Evolutionary conservation across 2,888 invertebrate genomes (phyloP).

Genomic region (Taenaris catops): DNA sequence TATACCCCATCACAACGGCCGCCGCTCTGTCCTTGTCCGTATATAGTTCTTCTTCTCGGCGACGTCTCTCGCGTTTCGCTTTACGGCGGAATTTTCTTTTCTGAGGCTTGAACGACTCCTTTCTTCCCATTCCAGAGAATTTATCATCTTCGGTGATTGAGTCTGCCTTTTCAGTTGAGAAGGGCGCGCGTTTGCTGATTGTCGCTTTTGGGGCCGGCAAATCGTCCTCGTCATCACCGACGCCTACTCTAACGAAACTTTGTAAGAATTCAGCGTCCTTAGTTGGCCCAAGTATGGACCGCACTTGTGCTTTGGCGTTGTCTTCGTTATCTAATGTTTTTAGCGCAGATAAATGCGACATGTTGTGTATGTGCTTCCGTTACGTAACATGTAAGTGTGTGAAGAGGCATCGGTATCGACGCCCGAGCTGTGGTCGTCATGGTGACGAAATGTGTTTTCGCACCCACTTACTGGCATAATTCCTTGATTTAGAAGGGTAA

Average conservation of each 20-base stretch:
- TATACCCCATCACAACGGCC: conserved; percentile 92
- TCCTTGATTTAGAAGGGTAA: too few species aligned
- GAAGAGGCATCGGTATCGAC: conserved; percentile 62
- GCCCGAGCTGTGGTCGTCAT: conserved; percentile 65
- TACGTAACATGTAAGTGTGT: conserved; percentile 56
- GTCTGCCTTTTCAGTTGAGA: conserved; percentile 46
- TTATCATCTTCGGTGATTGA: conserved; percentile 45
- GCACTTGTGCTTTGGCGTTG: conserved; percentile 67
- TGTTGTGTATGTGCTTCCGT: conserved; percentile 25
- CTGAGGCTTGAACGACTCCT: conserved; percentile 52
- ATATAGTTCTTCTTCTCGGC: conserved; percentile 86
- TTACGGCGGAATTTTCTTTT: conserved; percentile 51
- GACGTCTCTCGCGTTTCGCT: conserved; percentile 55
- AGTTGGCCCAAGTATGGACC: conserved; percentile 83
- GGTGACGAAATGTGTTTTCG: conserved; percentile 62
- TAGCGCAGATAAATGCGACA: conserved; percentile 11
- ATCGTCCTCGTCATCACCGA: conserved; percentile 78
- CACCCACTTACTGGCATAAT: conserved; percentile 61
- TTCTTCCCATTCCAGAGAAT: conserved; percentile 47
- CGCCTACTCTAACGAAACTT: conserved; percentile 87
- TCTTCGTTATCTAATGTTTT: conserved; percentile 48
- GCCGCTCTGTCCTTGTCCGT: conserved; percentile 96
- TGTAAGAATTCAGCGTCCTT: conserved; percentile 88
- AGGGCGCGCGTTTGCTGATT: conserved; percentile 62
- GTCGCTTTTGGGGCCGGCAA: conserved; percentile 58